Evolutionary conservation across 2,888 invertebrate species (phyloP), one percentile per base, ranked within the genome.

Genomic region (Phyto melanocephala): DNA sequence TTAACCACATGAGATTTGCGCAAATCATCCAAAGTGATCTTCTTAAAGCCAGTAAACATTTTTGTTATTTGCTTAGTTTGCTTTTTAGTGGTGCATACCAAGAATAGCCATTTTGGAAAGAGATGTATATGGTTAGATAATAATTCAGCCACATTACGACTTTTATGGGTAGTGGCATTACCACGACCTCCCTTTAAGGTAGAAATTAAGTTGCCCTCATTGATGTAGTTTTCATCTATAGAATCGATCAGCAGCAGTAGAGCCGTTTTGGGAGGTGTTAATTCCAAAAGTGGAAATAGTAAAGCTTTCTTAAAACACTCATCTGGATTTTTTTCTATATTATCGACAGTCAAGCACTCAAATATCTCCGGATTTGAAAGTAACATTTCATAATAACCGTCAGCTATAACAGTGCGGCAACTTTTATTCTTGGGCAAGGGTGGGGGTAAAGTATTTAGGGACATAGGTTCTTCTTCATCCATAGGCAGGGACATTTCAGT

Each of bases 71-170:
- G 93, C 89, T 96, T 95, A 85, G 95, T 96, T 89, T 97, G 97
- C 85, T 96, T 94, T 76, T 96, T 92, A 0, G 97, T 96, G 0
- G 98, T 97, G 90, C 96, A 96, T 1, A 98, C 96, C 1, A 98
- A 93, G 76, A 98, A 93, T 67, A 98, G 91, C 99, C 99, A 99
- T 87, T 96, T 96, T 1, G 98, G 99, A 86, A 99, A 95, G 58
- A 97, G 92, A 87, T 97, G 96, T 89, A 97, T 97, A 89, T 98
- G 97, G 81, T 96, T 95, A 0, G 97, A 95, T 28, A 99, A 92
- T 17, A 99, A 92, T 86, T 96, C 96, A 0, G 96, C 96, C 45
- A 97, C 95, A 24, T 95, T 95, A 81, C 93, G 93, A 1, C 93
- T 93, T 84, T 91, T 91, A 85, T 92, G 87, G 85, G 89, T 86